Evolutionary conservation across 2,888 invertebrate genomes (phyloP).

Genomic region (Myathropa florea): DNA sequence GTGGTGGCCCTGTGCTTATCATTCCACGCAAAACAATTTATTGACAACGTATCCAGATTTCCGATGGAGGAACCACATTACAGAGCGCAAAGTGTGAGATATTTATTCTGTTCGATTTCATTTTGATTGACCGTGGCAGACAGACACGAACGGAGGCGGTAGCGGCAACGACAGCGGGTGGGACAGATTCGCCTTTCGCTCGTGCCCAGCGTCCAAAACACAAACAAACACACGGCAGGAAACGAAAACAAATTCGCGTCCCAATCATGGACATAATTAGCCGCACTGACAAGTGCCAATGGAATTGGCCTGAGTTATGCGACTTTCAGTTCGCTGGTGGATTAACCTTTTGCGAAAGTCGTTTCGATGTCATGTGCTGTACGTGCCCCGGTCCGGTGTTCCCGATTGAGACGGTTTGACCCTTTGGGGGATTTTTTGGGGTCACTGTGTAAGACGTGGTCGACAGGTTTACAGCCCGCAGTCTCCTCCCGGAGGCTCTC

Average conservation of each 20-base stretch:
- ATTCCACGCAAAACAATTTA: conserved; percentile 60
- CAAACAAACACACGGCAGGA: not conserved
- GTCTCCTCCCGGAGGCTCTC: not conserved
- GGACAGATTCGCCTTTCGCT: conserved; percentile 33
- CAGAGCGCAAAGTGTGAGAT: conserved; percentile 61
- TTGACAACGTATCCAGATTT: conserved; percentile 66
- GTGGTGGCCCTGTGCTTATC: conserved; percentile 54
- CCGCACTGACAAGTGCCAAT: conserved; percentile 60
- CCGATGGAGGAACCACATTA: conserved; percentile 33
- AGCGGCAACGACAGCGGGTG: not conserved
- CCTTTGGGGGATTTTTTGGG: conserved; percentile 45
- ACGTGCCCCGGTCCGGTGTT: not conserved
- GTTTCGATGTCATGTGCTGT: conserved; percentile 30
- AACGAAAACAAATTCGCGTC: conserved; percentile 41
- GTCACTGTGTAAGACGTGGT: conserved; percentile 41
- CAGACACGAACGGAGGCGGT: not conserved
- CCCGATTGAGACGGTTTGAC: conserved; percentile 47
- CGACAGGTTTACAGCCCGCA: conserved; percentile 39
- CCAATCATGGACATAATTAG: conserved; percentile 64
- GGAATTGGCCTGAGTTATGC: conserved; percentile 60
- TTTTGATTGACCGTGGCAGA: conserved; percentile 63
- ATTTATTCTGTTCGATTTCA: conserved; percentile 68
- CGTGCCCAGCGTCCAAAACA: not conserved
- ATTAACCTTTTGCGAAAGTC: conserved; percentile 66
- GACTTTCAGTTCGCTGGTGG: conserved; percentile 52